Evolutionary conservation across 2,888 invertebrate species (phyloP).

Genomic region (Prosapia bicincta): DNA sequence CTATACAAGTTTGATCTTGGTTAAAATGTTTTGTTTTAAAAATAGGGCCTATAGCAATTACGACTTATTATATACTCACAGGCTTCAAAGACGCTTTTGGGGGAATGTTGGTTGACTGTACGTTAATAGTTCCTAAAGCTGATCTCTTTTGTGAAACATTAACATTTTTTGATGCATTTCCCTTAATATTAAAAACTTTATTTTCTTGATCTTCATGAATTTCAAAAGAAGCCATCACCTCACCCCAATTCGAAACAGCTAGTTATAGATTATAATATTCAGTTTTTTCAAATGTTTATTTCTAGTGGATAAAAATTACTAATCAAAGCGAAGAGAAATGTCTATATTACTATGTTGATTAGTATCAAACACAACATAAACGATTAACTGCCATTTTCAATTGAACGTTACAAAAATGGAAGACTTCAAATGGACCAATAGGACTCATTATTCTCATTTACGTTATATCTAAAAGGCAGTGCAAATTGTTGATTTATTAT

Average conservation of each 20-base stretch:
- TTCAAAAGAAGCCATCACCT: constrained; percentile 66
- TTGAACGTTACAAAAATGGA: not conserved
- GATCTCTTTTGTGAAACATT: constrained; percentile 38
- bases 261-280: no score
- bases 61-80: no score
- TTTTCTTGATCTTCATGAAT: constrained; percentile 79
- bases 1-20: no score
- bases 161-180: not conserved
- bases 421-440: not conserved
- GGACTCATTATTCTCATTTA: not conserved
- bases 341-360: no score
- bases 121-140: constrained; percentile 8
- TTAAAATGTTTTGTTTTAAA: no score
- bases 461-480: not conserved
- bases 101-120: constrained; percentile 7
- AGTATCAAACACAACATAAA: not conserved
- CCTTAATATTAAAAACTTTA: constrained; percentile 31
- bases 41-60: no score
- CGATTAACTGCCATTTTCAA: not conserved
- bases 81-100: constrained; percentile 4
- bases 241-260: not conserved
- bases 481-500: constrained; percentile 15
- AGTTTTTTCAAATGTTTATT: no score
- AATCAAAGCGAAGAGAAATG: no score
- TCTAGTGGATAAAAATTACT: no score